Evolutionary conservation across 1,140 invertebrate genomes (phyloP).

Genomic region (Cyclina sinensis): DNA sequence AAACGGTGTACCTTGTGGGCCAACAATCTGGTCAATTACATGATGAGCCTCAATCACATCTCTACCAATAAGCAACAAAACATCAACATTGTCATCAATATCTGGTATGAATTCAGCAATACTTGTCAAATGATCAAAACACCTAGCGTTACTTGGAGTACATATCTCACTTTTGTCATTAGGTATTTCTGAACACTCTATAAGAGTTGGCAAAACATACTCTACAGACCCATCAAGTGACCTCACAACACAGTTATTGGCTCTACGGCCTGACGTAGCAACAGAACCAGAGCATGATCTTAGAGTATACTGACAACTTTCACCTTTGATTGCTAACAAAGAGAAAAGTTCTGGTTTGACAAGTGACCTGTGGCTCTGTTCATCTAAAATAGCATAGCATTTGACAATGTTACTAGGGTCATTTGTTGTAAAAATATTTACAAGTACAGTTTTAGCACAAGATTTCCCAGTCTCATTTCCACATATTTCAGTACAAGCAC

Average conservation of each 20-base stretch:
- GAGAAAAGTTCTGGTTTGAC: slow-evolving; percentile 22
- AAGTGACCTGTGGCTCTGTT: slow-evolving; percentile 29
- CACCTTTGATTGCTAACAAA: slow-evolving; percentile 21
- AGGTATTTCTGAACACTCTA: slow-evolving; percentile 69
- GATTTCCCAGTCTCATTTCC: neutral
- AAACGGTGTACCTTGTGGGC: slow-evolving; percentile 45
- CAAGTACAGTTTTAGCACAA: slow-evolving; percentile 16
- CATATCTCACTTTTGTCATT: slow-evolving; percentile 41
- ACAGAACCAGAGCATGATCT: neutral
- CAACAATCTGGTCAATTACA: slow-evolving; percentile 59
- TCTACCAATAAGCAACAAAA: slow-evolving; percentile 62
- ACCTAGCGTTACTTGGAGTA: slow-evolving; percentile 38
- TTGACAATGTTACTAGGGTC: neutral
- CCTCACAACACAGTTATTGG: neutral
- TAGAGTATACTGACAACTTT: neutral
- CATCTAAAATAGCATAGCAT: slow-evolving; percentile 38
- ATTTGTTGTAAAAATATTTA: neutral
- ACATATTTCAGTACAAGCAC: slow-evolving; percentile 37
- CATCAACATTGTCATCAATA: neutral
- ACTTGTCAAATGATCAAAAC: slow-evolving; percentile 2
- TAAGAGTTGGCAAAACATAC: neutral
- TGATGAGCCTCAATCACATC: slow-evolving; percentile 64
- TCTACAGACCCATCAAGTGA: neutral
- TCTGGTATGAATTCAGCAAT: slow-evolving; percentile 30
- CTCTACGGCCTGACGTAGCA: neutral